Evolutionary conservation across 1,140 invertebrate genomes (phyloP), one percentile per base, ranked within the genome.

Genomic region (Bombus vancouverensis): DNA sequence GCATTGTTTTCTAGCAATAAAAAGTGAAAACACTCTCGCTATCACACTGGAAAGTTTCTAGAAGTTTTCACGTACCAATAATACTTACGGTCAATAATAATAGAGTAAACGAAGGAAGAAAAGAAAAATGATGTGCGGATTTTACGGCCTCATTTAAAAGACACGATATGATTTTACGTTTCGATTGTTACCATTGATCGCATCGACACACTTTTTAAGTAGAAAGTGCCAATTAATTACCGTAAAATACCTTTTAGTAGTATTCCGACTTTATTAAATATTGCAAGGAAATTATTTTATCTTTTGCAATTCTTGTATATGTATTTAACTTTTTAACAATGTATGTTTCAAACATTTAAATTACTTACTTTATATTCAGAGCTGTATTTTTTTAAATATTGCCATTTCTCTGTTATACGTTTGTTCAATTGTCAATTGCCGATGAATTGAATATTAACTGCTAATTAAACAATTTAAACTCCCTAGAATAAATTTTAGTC

Each of bases 11-110:
- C 89, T 89, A 91, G 85, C 90, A 76, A 93, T 93, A 87, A 91
- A 93, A 93, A 93, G 93, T 92, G 87, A 89, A 92, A 88, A 92
- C 81, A 90, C 91, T 91, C 89, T 93, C 88, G 84, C 91, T 93
- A 89, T 91, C 86, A 81, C 72, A 53, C 78, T 87, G 79, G 86
- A 81, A 70, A 90, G 80, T 92, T 92, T 92, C 91, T 92, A 89
- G 89, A 91, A 87, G 73, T 72, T 80, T 57, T 87, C 70, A 68
- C 62, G 75, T 73, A 32, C 9, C 28, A 9, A 32, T 22, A 37
- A 53, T 53, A 18, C 47, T 53, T 53, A 8, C 47, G 47, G 18
- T 22, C 47, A 53, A 53, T 53, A 53, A 53, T 53, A 22, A 71
- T 81, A 37, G 32, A 6, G 10, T 25, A 44, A 53, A 37, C 34